phyloP scores from a whole-genome alignment of 2,888 invertebrate species.

The Amphipyra tragopoginis region DNA sequence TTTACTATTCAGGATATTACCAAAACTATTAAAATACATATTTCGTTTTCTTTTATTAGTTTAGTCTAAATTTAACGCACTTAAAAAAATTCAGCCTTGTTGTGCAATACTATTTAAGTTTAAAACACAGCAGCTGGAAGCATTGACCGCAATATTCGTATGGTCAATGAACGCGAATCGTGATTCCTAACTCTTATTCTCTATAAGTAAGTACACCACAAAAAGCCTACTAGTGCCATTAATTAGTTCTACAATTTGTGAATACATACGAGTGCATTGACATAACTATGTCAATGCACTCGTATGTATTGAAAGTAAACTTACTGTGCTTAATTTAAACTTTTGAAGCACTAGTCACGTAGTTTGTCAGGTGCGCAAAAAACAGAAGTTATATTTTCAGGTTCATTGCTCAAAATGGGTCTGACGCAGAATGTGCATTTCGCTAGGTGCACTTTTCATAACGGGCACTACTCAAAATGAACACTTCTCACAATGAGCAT shows the following conservation, averaged over 20 bases:
- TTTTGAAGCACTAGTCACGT: slow-evolving; percentile 11
- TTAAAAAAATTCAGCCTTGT: neutral
- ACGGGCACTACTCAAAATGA: too few species aligned
- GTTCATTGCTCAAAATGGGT: slow-evolving; percentile 10
- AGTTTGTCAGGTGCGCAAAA: slow-evolving; percentile 1
- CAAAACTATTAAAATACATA: slow-evolving; percentile 1
- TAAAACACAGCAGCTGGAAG: slow-evolving; percentile 16
- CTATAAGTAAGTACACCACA: neutral
- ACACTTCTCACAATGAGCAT: too few species aligned
- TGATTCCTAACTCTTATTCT: slow-evolving; percentile 1
- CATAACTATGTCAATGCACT: too few species aligned
- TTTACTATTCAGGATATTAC: neutral
- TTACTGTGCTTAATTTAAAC: neutral
- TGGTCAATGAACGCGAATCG: slow-evolving; percentile 17
- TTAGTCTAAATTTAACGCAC: neutral
- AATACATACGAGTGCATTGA: slow-evolving; percentile 2
- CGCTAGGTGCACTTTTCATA: too few species aligned
- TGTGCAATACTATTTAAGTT: neutral
- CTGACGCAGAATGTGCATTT: too few species aligned
- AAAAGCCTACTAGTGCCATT: slow-evolving; percentile 3
- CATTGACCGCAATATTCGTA: slow-evolving; percentile 23
- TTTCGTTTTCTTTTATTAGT: neutral
- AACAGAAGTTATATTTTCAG: slow-evolving; percentile 7
- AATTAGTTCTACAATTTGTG: neutral
- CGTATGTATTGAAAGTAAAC: too few species aligned